Percentiles rank a stretch among this genome's conserved stretches.
phyloP scores from a whole-genome alignment of 2,113 vertebrate genomes.

The Gallinago paraguaiae region DNA sequence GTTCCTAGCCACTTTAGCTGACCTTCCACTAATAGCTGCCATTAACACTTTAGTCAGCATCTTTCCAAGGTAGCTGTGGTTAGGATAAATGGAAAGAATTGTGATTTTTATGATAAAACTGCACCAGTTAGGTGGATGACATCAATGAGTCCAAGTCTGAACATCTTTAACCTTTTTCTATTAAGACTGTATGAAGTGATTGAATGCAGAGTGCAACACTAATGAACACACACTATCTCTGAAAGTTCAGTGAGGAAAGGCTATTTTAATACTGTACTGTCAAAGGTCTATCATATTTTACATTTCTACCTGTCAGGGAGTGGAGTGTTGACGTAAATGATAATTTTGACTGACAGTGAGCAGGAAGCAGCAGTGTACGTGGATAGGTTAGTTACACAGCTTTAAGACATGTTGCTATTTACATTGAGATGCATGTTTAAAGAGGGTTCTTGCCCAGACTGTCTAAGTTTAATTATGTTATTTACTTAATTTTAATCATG shows the following conservation, averaged over 20 bases:
- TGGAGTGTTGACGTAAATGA: background rate
- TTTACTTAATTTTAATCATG: background rate
- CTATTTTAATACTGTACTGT: background rate
- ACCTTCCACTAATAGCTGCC: background rate
- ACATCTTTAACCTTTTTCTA: conserved; percentile 23
- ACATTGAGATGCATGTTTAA: background rate
- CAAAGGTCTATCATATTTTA: background rate
- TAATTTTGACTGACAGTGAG: background rate
- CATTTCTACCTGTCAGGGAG: background rate
- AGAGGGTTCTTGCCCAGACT: background rate
- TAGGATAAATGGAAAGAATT: background rate
- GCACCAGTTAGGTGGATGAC: background rate
- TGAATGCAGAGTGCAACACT: background rate
- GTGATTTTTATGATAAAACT: background rate
- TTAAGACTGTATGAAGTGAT: background rate
- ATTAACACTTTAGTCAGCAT: background rate
- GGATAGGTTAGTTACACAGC: background rate
- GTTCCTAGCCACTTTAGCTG: background rate
- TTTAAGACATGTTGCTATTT: background rate
- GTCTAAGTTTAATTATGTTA: background rate
- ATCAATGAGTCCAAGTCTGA: background rate
- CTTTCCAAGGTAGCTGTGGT: background rate
- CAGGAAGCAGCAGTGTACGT: background rate
- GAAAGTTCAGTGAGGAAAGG: background rate
- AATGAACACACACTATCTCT: background rate